Percentiles rank a stretch among this genome's conserved stretches.
phyloP scores from a whole-genome alignment of 2,113 vertebrate species.

The Empidonax alnorum region DNA sequence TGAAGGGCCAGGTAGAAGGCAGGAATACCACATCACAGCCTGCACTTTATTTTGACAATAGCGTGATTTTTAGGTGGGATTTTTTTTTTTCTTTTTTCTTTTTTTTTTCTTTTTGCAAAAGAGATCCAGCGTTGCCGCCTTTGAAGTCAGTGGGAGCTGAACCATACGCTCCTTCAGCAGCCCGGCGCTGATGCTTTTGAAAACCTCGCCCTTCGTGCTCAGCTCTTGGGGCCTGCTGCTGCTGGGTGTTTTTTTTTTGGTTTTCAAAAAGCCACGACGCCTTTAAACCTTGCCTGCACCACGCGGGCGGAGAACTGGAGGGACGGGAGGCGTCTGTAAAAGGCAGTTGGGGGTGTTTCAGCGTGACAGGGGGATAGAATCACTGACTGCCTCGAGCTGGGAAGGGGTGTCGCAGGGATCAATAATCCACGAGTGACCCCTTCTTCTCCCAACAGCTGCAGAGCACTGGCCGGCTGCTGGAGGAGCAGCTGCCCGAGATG shows the following conservation, averaged over 20 bases:
- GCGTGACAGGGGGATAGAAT: neutral
- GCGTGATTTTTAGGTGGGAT: conserved; percentile 3
- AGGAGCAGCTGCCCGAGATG: conserved; percentile 97
- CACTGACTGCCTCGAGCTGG: neutral
- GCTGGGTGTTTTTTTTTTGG: neutral
- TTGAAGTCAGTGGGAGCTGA: conserved; percentile 51
- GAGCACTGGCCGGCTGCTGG: conserved; percentile 91
- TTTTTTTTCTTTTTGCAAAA: neutral
- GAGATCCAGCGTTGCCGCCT: neutral
- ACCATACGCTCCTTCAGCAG: neutral
- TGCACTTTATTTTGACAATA: conserved; percentile 61
- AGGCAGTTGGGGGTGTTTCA: fast-evolving
- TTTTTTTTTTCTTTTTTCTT: neutral
- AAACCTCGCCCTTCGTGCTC: neutral
- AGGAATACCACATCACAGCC: conserved; percentile 52
- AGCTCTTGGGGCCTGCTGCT: neutral
- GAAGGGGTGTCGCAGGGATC: neutral
- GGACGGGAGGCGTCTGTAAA: neutral
- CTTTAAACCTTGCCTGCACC: neutral
- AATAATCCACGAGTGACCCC: neutral
- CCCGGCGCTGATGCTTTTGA: neutral
- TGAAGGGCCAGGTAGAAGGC: conserved; percentile 24
- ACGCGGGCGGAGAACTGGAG: neutral
- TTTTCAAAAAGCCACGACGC: neutral
- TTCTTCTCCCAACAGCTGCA: conserved; percentile 84